These are phyloP conservation scores for Limonius californicus DNA, from an alignment of 1,140 invertebrate species.

Conservation along the genomic window DNA sequence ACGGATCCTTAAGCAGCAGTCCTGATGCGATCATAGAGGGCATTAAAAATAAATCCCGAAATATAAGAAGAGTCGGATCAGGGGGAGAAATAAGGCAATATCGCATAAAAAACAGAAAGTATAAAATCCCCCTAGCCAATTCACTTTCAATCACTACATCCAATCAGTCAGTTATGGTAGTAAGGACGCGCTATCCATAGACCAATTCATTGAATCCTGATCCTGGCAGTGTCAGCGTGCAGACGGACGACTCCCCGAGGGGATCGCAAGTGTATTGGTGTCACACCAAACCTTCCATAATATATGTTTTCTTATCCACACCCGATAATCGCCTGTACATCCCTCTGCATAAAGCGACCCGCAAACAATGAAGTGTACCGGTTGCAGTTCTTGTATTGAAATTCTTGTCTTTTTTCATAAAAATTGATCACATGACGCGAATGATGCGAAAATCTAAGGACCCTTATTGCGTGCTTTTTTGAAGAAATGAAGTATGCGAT, in stretches of 20 bases:
- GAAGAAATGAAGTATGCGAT: too few relatives aligned
- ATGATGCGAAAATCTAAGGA: neutral
- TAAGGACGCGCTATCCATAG: neutral
- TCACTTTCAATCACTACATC: conserved; percentile 5
- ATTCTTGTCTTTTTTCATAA: conserved; percentile 21
- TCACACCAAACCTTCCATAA: conserved; percentile 3
- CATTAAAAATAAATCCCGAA: too few relatives aligned
- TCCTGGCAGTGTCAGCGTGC: conserved; percentile 4
- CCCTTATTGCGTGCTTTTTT: too few relatives aligned
- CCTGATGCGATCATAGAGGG: too few relatives aligned
- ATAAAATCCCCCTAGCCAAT: too few relatives aligned
- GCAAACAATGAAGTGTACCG: neutral
- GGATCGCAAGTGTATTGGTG: conserved; percentile 6
- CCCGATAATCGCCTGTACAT: neutral
- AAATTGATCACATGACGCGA: conserved; percentile 16
- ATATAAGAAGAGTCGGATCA: too few relatives aligned
- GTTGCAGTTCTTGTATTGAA: conserved; percentile 15
- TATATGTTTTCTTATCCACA: conserved; percentile 3
- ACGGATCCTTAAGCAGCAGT: too few relatives aligned
- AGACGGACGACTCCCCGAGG: neutral
- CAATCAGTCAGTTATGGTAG: conserved; percentile 8
- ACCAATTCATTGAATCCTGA: conserved; percentile 10
- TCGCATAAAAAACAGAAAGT: too few relatives aligned
- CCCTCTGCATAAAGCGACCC: neutral
- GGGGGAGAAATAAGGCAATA: too few relatives aligned